Base-by-base conservation (phyloP, 2,113 vertebrate genomes). In the Puma concolor region DNA sequence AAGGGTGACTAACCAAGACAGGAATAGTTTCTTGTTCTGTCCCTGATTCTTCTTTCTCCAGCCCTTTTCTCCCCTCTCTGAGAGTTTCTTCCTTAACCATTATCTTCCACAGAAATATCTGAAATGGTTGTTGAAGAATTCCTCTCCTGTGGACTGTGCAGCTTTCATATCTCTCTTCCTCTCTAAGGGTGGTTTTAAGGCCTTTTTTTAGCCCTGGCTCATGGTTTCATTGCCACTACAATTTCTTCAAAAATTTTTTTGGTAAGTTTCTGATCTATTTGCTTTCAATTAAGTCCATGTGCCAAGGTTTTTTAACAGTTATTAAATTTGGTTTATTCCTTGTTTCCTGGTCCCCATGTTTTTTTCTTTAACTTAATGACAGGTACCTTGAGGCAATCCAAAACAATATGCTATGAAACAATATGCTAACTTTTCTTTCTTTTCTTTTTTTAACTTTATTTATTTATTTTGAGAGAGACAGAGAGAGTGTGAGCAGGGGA, bases 241-340 rank as follows among this genome's bases (percentile, higher is more conserved):
- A 38, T 94, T 91, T 82, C 71, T 94, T 92, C 60, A 79, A 74
- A 80, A 38, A 12, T 4, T 52, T 41, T 89, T 67, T 69, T 38
- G 36, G 14, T 87, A 66, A 88, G 13, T 50, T 74, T 77, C 69
- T 84, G 27, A 88, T 96, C 71, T 93, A 27, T 95, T 94, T 94
- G 48, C 23, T 96, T 82, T 66, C 21, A 95, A 82, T 93, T 82
- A 80, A 21, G 52, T 95, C 33, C 36, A n/a, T 9, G 50, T 52
- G 31, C 52, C 86, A 88, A 72, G 8, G 2, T 74, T 95, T 63
- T 94, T 85, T 23, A 25, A 25, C 36, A 29, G 21, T 95, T 91
- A 67, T 82, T 91, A 77, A 88, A 67, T 44, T 93, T 94, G 69
- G 21, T 31, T 71, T 76, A 38, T 25, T 97, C 63, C 86, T 91